These are phyloP conservation scores for Loris lydekkerianus DNA, from an alignment of 2,797 vertebrate genomes.

Conservation along the genomic window DNA sequence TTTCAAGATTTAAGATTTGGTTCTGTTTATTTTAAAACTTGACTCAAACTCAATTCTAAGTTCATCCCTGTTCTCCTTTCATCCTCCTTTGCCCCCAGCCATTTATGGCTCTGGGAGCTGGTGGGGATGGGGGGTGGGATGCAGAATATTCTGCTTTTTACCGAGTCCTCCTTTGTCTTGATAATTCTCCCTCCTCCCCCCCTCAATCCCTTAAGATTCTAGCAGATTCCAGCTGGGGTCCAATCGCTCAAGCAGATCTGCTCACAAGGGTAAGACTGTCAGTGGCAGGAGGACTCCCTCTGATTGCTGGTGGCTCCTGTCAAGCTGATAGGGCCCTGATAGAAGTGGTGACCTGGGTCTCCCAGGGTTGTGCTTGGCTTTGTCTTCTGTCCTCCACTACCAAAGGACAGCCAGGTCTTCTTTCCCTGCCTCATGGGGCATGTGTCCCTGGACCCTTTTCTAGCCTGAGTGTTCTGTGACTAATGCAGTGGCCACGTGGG, in stretches of 20 bases:
- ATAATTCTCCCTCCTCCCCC: neutral
- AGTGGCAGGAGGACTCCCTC: neutral
- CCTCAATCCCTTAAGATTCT: neutral
- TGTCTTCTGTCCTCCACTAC: neutral
- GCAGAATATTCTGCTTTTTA: neutral
- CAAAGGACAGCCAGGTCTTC: neutral
- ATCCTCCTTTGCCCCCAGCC: neutral
- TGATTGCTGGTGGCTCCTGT: neutral
- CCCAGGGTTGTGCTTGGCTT: neutral
- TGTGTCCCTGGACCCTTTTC: neutral
- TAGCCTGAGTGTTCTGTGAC: neutral
- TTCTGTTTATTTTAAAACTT: conserved; percentile 51
- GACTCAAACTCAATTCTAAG: conserved; percentile 2
- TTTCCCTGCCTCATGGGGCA: neutral
- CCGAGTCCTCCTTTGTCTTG: neutral
- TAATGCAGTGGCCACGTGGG: too few species aligned
- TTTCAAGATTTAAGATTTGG: conserved; percentile 10
- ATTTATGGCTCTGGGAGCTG: neutral
- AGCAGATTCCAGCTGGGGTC: neutral
- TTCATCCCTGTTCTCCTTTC: neutral
- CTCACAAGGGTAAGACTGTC: neutral
- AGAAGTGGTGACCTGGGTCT: neutral
- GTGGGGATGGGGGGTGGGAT: neutral
- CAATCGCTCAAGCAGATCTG: neutral
- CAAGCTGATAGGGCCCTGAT: neutral